phyloP scores from a whole-genome alignment of 2,888 invertebrate genomes.

The Creontiades dilutus region DNA sequence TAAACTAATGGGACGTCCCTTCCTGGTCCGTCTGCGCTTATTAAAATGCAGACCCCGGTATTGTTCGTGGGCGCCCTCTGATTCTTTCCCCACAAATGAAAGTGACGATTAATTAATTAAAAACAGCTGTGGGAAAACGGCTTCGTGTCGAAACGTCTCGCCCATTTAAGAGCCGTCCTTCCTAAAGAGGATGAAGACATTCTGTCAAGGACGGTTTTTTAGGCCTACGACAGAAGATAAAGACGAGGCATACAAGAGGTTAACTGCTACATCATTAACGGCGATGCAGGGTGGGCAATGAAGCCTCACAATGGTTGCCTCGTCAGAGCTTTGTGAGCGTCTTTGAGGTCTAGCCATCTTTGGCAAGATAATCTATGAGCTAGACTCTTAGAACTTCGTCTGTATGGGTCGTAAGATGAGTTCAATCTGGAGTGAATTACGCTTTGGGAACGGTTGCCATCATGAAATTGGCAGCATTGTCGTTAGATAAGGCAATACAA shows the following conservation, averaged over 20 bases:
- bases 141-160: conserved; percentile 18
- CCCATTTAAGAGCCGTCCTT: conserved; percentile 17
- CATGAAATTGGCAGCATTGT: no score
- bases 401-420: not conserved
- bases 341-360: not conserved
- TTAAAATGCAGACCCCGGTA: not conserved
- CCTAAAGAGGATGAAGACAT: conserved; percentile 39
- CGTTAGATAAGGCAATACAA: no score
- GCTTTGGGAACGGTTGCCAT: not conserved
- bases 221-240: conserved; percentile 15
- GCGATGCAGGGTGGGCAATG: not conserved
- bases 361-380: not conserved
- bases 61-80: conserved; percentile 8
- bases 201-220: conserved; percentile 24
- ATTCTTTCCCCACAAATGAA: conserved; percentile 10
- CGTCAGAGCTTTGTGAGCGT: not conserved
- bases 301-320: not conserved
- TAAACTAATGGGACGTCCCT: not conserved
- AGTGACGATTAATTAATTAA: conserved; percentile 32
- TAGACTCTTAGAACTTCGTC: not conserved
- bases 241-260: conserved; percentile 13
- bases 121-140: conserved; percentile 24
- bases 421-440: conserved; percentile 4
- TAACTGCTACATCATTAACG: conserved; percentile 36
- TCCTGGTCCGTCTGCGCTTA: not conserved